Evolutionary conservation across 1,140 invertebrate genomes (phyloP), one percentile per base, ranked within the genome.

Genomic region (Drosophila mojavensis): DNA sequence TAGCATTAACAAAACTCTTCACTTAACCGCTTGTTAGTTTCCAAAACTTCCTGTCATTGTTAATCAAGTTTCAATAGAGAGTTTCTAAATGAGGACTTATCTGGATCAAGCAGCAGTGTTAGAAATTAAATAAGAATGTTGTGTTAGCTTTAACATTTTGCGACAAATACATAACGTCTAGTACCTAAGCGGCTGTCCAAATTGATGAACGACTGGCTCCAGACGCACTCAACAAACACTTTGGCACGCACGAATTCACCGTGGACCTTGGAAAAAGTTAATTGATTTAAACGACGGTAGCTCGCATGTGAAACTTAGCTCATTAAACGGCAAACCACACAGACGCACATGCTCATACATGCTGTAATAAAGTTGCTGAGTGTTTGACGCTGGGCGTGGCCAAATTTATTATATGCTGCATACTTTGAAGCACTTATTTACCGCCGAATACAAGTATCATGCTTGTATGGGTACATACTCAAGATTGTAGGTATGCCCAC

Each of bases 81-180:
- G 17, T 26, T 43, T 20, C 10, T 58, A 43, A 0, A 7, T 13
- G 41, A 13, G 50, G 10, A 26, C 13, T 54, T 61, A 68, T 53
- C 58, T 36, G 39, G 20, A 48, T 60, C 55, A 66, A 66, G 36
- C 41, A 30, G 53, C 26, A 59, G 69, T 53, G 64, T 45, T 54
- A 55, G 62, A 68, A 86, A 85, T 86, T 71, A 86, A 86, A 86
- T 75, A 86, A 78, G 56, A 85, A 78, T 86, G 58, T 86, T 84
- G 74, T 48, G 24, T 33, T 36, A 78, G 70, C 82, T 75, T 84
- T 59, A 69, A 70, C 67, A 72, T 54, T 48, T 69, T 45, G 81
- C 65, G 78, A 70, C 84, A 84, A 78, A 76, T 84, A 72, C 60
- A 78, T 68, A 74, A 86, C 82, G 83, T 79, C 78, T 63, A 69